A percentile compares a stretch with the other conserved stretches of the same genome.
These are phyloP conservation scores for Eonycteris spelaea DNA, from an alignment of 2,113 vertebrate species.

Conservation along the genomic window DNA sequence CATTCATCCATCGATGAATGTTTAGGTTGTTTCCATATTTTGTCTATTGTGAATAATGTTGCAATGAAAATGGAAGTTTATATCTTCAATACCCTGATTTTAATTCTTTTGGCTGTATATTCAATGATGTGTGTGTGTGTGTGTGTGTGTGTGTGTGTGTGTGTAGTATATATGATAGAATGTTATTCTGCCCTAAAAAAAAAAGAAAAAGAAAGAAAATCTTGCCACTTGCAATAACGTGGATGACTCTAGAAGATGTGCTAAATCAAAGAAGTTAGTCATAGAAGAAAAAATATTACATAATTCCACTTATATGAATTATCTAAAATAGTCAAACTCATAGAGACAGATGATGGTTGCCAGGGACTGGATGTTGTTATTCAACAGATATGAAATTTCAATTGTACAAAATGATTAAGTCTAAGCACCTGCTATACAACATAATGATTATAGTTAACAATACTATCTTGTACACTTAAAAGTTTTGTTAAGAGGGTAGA, in stretches of 20 bases:
- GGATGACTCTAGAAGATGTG: not conserved
- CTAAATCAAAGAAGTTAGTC: not conserved
- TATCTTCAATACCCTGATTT: not conserved
- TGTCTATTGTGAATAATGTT: not conserved
- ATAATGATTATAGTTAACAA: not conserved
- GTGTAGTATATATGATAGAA: not conserved
- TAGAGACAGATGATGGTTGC: not conserved
- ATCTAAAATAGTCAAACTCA: not conserved
- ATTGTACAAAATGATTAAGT: not conserved
- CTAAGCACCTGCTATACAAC: not conserved
- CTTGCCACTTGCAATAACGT: not conserved
- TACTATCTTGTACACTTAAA: not conserved
- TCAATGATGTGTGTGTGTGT: no score
- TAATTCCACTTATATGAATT: not conserved
- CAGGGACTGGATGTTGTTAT: not conserved
- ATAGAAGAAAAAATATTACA: not conserved
- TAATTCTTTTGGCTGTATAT: not conserved
- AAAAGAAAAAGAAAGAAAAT: not conserved
- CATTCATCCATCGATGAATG: not conserved
- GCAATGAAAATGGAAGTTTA: not conserved
- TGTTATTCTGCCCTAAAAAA: not conserved
- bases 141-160: no score
- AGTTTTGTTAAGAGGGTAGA: not conserved
- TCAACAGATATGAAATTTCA: not conserved
- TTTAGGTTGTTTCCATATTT: not conserved